phyloP scores from a whole-genome alignment of 2,797 vertebrate genomes.

The Hippocampus kuda region DNA sequence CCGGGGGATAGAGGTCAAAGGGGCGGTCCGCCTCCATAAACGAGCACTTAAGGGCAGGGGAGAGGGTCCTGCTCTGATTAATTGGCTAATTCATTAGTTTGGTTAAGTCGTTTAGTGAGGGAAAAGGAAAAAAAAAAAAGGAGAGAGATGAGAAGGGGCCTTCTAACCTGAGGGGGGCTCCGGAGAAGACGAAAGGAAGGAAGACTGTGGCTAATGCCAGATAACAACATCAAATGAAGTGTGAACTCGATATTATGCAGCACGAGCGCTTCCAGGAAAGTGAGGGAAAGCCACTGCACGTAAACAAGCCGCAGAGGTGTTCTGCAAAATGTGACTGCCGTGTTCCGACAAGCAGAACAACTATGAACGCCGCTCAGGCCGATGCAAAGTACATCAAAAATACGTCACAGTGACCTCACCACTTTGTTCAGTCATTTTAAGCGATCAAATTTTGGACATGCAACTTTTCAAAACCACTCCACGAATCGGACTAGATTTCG shows the following conservation, averaged over 20 bases:
- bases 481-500: background rate
- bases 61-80: slow-evolving; percentile 71
- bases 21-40: slow-evolving; percentile 64
- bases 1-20: slow-evolving; percentile 66
- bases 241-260: slow-evolving; percentile 38
- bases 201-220: slow-evolving; percentile 56
- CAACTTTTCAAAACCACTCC: background rate
- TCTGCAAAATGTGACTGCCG: background rate
- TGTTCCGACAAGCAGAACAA: background rate
- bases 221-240: slow-evolving; percentile 64
- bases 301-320: slow-evolving; percentile 17
- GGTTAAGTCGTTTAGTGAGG: slow-evolving; percentile 65
- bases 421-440: no score
- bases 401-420: no score
- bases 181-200: slow-evolving; percentile 39
- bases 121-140: slow-evolving; percentile 11
- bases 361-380: background rate
- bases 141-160: slow-evolving; percentile 47
- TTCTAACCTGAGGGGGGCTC: slow-evolving; percentile 57
- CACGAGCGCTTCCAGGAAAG: slow-evolving; percentile 38
- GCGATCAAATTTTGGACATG: no score
- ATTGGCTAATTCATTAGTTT: slow-evolving; percentile 76
- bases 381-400: no score
- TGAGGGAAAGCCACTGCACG: slow-evolving; percentile 19
- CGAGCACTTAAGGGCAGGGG: slow-evolving; percentile 68